Evolutionary conservation across 2,888 invertebrate genomes (phyloP).

Genomic region (Nemotelus nigrinus): DNA sequence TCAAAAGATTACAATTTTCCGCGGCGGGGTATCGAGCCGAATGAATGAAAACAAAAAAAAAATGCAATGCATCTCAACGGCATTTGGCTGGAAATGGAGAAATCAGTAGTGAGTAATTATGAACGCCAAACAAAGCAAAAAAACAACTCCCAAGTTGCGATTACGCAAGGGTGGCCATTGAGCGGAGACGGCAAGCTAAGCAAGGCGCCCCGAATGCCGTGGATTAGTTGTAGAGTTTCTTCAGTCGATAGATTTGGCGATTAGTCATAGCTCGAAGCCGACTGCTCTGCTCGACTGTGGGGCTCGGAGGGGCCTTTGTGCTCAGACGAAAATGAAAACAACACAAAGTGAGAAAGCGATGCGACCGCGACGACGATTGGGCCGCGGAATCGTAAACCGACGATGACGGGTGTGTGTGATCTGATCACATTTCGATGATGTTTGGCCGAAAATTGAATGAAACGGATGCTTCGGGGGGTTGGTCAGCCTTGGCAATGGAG

Average conservation of each 20-base stretch:
- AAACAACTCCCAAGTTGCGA: constrained; percentile 4
- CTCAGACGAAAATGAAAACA: neutral
- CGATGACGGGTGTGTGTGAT: too few relatives aligned
- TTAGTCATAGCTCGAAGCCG: constrained; percentile 28
- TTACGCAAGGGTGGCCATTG: constrained; percentile 29
- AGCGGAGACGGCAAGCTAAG: neutral
- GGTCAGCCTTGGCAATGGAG: too few relatives aligned
- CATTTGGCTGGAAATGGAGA: constrained; percentile 11
- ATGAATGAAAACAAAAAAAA: too few relatives aligned
- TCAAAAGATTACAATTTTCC: too few relatives aligned
- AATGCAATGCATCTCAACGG: too few relatives aligned
- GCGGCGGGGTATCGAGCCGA: too few relatives aligned
- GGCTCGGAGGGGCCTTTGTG: neutral
- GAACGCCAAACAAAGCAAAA: constrained; percentile 12
- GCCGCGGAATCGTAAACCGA: too few relatives aligned
- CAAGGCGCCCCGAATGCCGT: neutral
- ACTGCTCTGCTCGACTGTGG: neutral
- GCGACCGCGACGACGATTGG: neutral
- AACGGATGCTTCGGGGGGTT: too few relatives aligned
- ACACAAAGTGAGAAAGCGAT: neutral
- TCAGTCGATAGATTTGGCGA: constrained; percentile 35
- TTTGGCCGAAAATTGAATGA: too few relatives aligned
- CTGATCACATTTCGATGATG: too few relatives aligned
- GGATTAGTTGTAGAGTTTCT: constrained; percentile 21
- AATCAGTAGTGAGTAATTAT: constrained; percentile 8